A percentile compares a stretch with the other conserved stretches of the same genome.
Evolutionary conservation across 2,888 invertebrate genomes (phyloP).

Genomic region (Cetonia aurata): DNA sequence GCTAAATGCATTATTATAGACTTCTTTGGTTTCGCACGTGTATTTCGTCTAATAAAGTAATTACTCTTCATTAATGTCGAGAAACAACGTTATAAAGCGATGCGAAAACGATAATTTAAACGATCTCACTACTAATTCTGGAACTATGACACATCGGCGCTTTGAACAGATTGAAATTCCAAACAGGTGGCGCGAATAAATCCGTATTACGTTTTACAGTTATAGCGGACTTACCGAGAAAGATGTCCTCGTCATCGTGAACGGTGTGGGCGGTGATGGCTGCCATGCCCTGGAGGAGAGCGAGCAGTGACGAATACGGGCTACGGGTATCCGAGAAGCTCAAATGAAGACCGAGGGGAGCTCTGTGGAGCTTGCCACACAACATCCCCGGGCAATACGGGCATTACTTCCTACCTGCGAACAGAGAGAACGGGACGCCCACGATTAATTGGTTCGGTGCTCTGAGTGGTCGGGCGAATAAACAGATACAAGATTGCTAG

Average conservation of each 20-base stretch:
- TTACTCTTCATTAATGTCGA: background rate
- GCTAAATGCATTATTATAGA: too few relatives aligned
- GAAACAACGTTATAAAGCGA: background rate
- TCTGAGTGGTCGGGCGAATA: background rate
- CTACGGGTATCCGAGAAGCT: slow-evolving; percentile 66
- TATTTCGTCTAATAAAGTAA: too few relatives aligned
- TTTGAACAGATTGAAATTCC: slow-evolving; percentile 4
- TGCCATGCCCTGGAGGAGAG: slow-evolving; percentile 73
- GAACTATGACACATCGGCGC: too few relatives aligned
- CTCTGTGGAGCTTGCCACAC: slow-evolving; percentile 69
- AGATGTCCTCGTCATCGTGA: slow-evolving; percentile 74
- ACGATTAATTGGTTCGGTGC: slow-evolving; percentile 11
- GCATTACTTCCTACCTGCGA: slow-evolving; percentile 62
- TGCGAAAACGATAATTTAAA: background rate
- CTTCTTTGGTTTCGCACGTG: too few relatives aligned
- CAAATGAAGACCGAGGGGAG: slow-evolving; percentile 66
- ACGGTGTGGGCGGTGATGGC: slow-evolving; percentile 69
- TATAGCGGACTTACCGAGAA: slow-evolving; percentile 69
- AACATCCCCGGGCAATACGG: slow-evolving; percentile 66
- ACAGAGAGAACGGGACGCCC: slow-evolving; percentile 50
- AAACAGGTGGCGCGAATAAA: background rate
- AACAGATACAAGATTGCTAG: background rate
- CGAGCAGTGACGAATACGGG: slow-evolving; percentile 73
- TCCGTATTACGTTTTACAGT: slow-evolving; percentile 6
- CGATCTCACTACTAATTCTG: background rate